Evolutionary conservation across 2,113 vertebrate genomes (phyloP).

Genomic region (Corapipo altera): DNA sequence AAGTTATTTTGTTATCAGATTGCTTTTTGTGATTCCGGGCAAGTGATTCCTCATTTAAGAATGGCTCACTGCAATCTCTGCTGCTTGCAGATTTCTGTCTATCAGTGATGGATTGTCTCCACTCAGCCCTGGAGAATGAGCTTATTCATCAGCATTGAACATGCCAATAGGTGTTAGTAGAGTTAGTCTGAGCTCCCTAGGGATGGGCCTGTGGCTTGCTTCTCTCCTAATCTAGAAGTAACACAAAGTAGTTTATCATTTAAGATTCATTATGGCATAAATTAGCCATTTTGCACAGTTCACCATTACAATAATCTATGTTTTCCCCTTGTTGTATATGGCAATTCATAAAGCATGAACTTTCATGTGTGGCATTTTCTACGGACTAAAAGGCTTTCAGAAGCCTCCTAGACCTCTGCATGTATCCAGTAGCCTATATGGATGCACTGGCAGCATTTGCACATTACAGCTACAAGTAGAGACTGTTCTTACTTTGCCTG

Average conservation of each 20-base stretch:
- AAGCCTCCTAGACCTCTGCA: background rate
- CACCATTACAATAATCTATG: background rate
- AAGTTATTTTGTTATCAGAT: background rate
- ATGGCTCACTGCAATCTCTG: background rate
- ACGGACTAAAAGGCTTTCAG: background rate
- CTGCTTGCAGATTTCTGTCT: background rate
- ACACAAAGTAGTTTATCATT: background rate
- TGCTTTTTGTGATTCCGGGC: background rate
- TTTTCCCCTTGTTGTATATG: background rate
- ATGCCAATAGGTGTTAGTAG: background rate
- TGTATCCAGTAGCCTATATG: accelerated
- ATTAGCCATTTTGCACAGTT: background rate
- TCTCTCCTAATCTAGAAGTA: background rate
- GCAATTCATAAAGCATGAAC: background rate
- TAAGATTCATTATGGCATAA: background rate
- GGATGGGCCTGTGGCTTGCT: background rate
- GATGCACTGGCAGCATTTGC: background rate
- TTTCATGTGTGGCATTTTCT: background rate
- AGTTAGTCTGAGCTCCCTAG: background rate
- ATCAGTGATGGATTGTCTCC: background rate
- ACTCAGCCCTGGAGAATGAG: background rate
- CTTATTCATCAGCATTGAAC: background rate
- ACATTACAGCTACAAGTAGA: background rate
- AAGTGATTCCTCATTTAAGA: background rate
- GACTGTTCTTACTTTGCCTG: background rate